Evolutionary conservation across 2,888 invertebrate species (phyloP).

Genomic region (Diabrotica balteata): DNA sequence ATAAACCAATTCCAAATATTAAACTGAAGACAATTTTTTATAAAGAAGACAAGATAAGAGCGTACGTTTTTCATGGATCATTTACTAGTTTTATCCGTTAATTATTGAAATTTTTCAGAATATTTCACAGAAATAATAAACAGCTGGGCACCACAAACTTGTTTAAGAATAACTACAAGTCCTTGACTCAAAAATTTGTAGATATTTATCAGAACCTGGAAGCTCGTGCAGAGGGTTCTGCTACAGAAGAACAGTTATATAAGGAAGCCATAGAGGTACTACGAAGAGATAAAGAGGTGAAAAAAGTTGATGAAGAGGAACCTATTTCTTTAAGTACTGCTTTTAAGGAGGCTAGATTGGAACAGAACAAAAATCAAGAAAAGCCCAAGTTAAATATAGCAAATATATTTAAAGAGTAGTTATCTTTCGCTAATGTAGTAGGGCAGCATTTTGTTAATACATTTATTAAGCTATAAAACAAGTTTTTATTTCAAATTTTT

Average conservation of each 20-base stretch:
- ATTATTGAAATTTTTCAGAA: conserved; percentile 62
- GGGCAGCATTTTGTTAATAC: not conserved
- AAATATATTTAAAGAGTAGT: conserved; percentile 54
- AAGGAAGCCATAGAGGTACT: conserved; percentile 61
- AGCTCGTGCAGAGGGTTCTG: conserved; percentile 60
- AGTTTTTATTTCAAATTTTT: no score
- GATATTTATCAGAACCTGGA: conserved; percentile 68
- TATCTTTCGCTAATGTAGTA: conserved; percentile 24
- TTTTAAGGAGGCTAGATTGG: conserved; percentile 50
- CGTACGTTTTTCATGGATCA: conserved; percentile 66
- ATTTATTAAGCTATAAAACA: not conserved
- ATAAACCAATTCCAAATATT: conserved; percentile 69
- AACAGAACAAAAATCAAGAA: conserved; percentile 26
- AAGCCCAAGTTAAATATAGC: conserved; percentile 46
- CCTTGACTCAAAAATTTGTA: conserved; percentile 68
- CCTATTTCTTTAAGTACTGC: conserved; percentile 46
- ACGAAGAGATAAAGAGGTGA: conserved; percentile 50
- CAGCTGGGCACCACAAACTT: conserved; percentile 66
- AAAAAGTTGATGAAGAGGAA: conserved; percentile 38
- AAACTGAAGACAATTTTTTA: conserved; percentile 78
- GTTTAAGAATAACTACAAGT: conserved; percentile 62
- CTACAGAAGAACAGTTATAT: conserved; percentile 63
- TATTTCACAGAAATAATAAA: conserved; percentile 70
- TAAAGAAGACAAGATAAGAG: conserved; percentile 82
- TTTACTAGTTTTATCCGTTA: not conserved